phyloP scores from a whole-genome alignment of 2,888 invertebrate genomes.

The Sthenelais limicola region DNA sequence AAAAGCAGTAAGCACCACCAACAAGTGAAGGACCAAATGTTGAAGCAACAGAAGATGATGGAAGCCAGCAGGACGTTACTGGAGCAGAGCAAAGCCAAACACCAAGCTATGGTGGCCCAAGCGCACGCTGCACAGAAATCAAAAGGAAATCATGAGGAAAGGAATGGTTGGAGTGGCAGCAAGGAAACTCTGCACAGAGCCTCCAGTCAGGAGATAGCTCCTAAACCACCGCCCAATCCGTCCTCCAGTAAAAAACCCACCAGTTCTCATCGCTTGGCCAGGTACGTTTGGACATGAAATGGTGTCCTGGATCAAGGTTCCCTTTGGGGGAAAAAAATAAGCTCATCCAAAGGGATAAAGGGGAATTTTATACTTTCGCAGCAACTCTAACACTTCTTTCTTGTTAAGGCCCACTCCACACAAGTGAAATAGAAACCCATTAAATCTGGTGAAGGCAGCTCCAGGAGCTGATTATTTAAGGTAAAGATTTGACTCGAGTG shows the following conservation, averaged over 20 bases:
- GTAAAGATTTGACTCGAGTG: too few relatives aligned
- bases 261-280: slow-evolving; percentile 57
- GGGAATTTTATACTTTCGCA: too few relatives aligned
- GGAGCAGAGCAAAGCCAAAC: slow-evolving; percentile 70
- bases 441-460: too few relatives aligned
- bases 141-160: slow-evolving; percentile 38
- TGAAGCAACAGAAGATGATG: slow-evolving; percentile 59
- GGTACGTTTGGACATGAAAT: slow-evolving; percentile 51
- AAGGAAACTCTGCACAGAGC: slow-evolving; percentile 48
- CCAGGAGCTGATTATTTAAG: too few relatives aligned
- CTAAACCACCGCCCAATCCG: slow-evolving; percentile 62
- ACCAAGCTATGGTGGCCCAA: slow-evolving; percentile 71
- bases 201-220: slow-evolving; percentile 52
- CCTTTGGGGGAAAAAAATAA: too few relatives aligned
- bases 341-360: too few relatives aligned
- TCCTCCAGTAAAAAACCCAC: slow-evolving; percentile 55
- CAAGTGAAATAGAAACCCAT: too few relatives aligned
- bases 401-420: too few relatives aligned
- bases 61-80: slow-evolving; percentile 57
- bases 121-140: slow-evolving; percentile 65
- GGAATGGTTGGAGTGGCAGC: slow-evolving; percentile 31
- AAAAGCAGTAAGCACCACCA: slow-evolving; percentile 61
- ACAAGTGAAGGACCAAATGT: slow-evolving; percentile 59
- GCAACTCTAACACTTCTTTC: too few relatives aligned
- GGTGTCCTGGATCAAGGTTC: too few relatives aligned